These are phyloP conservation scores for Larimichthys crocea DNA, from an alignment of 2,113 vertebrate species.

Conservation along the genomic window DNA sequence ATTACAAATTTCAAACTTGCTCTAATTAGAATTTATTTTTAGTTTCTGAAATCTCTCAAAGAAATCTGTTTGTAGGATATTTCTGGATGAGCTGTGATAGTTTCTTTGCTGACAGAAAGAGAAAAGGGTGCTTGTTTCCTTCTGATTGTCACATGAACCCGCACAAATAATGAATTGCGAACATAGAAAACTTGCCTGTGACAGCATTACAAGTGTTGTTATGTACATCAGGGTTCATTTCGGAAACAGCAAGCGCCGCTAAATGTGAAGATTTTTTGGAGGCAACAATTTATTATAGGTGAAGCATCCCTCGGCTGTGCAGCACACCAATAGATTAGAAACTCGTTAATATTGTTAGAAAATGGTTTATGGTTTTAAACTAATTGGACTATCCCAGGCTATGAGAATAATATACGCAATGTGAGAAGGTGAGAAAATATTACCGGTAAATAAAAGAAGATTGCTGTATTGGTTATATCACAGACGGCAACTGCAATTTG, in stretches of 20 bases:
- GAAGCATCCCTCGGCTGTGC: neutral
- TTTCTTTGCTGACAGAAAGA: neutral
- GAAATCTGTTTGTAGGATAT: neutral
- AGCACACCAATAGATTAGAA: conserved; percentile 17
- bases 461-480: conserved; percentile 45
- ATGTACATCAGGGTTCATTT: neutral
- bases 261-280: conserved; percentile 8
- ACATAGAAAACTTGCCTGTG: neutral
- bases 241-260: conserved; percentile 5
- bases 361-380: conserved; percentile 38
- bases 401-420: conserved; percentile 17
- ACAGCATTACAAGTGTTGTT: conserved; percentile 7
- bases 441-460: conserved; percentile 53
- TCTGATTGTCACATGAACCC: conserved; percentile 3
- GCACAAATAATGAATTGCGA: neutral
- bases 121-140: neutral
- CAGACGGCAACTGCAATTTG: conserved; percentile 42
- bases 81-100: conserved; percentile 9
- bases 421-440: conserved; percentile 38
- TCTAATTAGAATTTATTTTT: no score
- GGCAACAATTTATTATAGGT: conserved; percentile 8
- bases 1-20: no score
- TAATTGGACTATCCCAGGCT: conserved; percentile 36
- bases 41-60: no score
- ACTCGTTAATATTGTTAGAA: conserved; percentile 9